Conservation (phyloP, 2,113 vertebrate species). For the Rhodinocichla rosea region DNA sequence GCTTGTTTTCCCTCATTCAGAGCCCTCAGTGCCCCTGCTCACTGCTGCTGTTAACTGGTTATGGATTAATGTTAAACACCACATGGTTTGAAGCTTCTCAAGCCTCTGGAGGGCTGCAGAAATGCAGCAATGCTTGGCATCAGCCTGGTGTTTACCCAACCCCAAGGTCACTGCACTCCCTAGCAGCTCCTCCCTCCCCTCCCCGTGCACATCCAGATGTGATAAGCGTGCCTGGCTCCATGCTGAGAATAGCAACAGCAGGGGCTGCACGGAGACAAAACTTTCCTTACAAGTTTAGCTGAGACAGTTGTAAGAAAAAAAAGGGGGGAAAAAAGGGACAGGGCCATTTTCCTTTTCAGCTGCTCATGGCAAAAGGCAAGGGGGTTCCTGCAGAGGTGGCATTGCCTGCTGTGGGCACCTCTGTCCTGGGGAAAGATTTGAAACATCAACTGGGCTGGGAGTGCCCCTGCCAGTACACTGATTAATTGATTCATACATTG, state of each 20-base stretch:
- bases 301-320: not conserved
- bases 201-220: not conserved
- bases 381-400: not conserved
- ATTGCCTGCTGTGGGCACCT: not conserved
- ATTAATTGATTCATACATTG: accelerated
- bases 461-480: accelerated
- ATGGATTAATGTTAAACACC: not conserved
- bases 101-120: not conserved
- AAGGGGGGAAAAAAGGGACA: accelerated
- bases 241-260: not conserved
- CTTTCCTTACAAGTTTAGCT: not conserved
- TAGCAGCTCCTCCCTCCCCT: not conserved
- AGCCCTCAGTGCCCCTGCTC: accelerated
- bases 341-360: not conserved
- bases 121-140: not conserved
- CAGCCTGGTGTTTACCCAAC: not conserved
- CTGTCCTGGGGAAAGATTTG: not conserved
- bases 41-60: not conserved
- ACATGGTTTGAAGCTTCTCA: accelerated
- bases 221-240: not conserved
- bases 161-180: not conserved
- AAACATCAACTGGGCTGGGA: not conserved
- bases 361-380: not conserved
- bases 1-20: accelerated
- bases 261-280: not conserved